These are phyloP conservation scores for Odontothrips loti DNA, from an alignment of 2,888 invertebrate species.

Conservation along the genomic window DNA sequence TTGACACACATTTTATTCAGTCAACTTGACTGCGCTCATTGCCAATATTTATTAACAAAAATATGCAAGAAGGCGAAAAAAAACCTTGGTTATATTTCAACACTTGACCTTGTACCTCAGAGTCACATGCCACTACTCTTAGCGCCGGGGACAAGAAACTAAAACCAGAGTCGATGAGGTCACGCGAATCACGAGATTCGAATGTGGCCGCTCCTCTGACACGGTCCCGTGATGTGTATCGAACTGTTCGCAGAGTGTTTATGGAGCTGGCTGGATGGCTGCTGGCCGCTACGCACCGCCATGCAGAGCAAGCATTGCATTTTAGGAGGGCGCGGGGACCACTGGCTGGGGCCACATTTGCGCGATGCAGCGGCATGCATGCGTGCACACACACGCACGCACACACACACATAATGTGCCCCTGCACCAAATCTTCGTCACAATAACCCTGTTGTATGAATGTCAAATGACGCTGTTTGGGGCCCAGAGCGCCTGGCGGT, in stretches of 20 bases:
- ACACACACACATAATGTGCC: background rate
- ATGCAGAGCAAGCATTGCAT: background rate
- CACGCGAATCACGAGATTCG: no score
- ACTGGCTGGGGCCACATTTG: background rate
- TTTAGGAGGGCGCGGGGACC: background rate
- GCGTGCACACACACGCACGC: background rate
- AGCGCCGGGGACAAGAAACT: no score
- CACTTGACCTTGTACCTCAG: no score
- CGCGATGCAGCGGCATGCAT: background rate
- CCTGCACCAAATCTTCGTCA: constrained; percentile 11
- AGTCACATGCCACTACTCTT: no score
- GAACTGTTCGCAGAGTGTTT: background rate
- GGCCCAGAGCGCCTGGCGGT: background rate
- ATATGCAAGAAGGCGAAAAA: no score
- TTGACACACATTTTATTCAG: no score
- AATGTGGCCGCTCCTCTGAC: no score
- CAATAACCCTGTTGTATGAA: background rate
- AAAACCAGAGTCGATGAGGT: no score
- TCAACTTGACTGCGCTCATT: no score
- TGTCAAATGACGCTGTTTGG: background rate
- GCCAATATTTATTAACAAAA: no score
- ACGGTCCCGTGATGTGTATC: no score
- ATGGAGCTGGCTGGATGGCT: background rate
- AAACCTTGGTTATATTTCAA: no score
- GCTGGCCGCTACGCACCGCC: background rate